A percentile compares a stretch with the other conserved stretches of the same genome.
phyloP scores from a whole-genome alignment of 2,888 invertebrate genomes.

The Cristatella mucedo region DNA sequence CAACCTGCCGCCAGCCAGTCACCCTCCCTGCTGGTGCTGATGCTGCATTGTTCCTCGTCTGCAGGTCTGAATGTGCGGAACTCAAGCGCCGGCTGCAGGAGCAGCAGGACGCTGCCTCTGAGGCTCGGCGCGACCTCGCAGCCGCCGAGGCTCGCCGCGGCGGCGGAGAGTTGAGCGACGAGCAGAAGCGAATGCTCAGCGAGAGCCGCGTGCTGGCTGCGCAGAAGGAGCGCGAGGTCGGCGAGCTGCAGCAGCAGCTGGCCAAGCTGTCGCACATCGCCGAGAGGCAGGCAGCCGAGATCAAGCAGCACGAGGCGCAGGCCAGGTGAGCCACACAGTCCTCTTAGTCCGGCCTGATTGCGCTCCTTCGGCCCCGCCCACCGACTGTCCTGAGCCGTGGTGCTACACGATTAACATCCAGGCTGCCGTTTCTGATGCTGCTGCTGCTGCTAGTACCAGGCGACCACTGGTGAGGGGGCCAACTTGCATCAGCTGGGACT shows the following conservation, averaged over 20 bases:
- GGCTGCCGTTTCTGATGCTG: no score
- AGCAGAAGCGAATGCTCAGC: conserved; percentile 35
- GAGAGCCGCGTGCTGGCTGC: conserved; percentile 20
- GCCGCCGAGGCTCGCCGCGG: conserved; percentile 34
- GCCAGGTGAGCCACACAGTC: conserved; percentile 26
- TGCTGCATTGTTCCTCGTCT: no score
- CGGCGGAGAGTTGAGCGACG: conserved; percentile 37
- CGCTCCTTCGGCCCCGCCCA: no score
- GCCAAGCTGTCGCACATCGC: conserved; percentile 35
- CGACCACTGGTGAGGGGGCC: no score
- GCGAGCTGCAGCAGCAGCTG: conserved; percentile 29
- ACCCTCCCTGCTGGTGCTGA: no score
- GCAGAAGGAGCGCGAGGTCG: conserved; percentile 26
- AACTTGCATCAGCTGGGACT: no score
- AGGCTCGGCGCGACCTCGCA: conserved; percentile 28
- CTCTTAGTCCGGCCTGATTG: no score
- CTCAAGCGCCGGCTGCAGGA: conserved; percentile 27
- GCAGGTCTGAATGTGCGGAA: conserved; percentile 29
- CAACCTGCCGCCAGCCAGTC: no score
- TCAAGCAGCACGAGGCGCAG: conserved; percentile 19
- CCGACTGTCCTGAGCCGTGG: no score
- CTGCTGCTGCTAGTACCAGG: no score
- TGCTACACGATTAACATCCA: no score
- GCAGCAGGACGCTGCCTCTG: conserved; percentile 30
- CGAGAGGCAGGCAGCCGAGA: conserved; percentile 31